Evolutionary conservation across 1,140 invertebrate genomes (phyloP).

Genomic region (Lithobius niger): DNA sequence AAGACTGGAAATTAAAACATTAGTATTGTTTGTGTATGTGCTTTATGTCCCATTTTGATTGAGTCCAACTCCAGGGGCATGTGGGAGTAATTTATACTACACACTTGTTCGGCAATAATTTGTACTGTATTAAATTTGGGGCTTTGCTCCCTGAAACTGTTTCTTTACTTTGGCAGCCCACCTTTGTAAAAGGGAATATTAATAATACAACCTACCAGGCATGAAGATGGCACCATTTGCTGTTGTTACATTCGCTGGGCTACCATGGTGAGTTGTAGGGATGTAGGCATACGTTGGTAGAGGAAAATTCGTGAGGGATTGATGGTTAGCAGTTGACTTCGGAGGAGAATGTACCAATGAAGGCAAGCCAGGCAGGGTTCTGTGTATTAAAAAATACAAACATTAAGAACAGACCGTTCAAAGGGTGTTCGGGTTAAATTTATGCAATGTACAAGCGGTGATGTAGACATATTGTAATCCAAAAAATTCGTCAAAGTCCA

Average conservation of each 20-base stretch:
- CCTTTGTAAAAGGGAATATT: background rate
- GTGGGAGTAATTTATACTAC: background rate
- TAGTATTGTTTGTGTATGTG: too few species aligned
- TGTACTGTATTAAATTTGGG: background rate
- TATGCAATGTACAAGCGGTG: constrained; percentile 12
- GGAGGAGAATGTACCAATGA: background rate
- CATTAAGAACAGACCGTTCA: background rate
- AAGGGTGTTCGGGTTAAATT: background rate
- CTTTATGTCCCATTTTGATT: too few species aligned
- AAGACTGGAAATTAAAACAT: too few species aligned
- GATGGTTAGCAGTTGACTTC: background rate
- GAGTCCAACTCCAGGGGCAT: too few species aligned
- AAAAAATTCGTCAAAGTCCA: background rate
- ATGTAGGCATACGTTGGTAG: background rate
- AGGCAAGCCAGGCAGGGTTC: background rate
- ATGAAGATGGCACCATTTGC: background rate
- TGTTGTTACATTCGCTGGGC: background rate
- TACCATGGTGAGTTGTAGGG: background rate
- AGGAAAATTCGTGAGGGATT: background rate
- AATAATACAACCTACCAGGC: background rate
- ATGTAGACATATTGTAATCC: constrained; percentile 1
- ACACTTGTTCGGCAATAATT: background rate
- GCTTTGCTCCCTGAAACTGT: background rate
- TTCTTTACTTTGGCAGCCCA: background rate
- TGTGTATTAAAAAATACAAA: background rate